A percentile compares a stretch with the other conserved stretches of the same genome.
Evolutionary conservation across 2,113 vertebrate species (phyloP).

Genomic region (Taxidea taxus): DNA sequence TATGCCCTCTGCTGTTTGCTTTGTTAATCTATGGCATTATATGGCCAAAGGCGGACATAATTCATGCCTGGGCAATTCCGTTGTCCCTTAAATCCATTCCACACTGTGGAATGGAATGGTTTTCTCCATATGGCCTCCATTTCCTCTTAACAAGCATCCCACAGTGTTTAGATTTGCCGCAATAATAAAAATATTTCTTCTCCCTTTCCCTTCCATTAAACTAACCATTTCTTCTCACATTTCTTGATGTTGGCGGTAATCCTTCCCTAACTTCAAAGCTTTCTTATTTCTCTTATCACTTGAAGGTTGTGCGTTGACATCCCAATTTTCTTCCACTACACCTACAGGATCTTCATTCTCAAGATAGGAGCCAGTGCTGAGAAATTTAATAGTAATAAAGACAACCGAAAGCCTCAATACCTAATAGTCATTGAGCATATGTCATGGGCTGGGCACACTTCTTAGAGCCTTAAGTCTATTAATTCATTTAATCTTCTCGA

Average conservation of each 20-base stretch:
- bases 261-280: not conserved
- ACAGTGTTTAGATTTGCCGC: not conserved
- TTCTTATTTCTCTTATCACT: not conserved
- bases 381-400: not conserved
- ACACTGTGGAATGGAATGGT: not conserved
- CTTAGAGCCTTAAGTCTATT: not conserved
- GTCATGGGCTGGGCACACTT: not conserved
- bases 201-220: not conserved
- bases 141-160: constrained; percentile 55
- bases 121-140: constrained; percentile 70
- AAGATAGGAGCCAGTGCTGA: not conserved
- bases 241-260: not conserved
- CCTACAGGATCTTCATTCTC: not conserved
- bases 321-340: not conserved
- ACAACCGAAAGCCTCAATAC: not conserved
- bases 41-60: constrained; percentile 11
- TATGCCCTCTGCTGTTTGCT: constrained; percentile 53
- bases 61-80: not conserved
- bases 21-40: not conserved
- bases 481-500: not conserved
- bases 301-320: not conserved
- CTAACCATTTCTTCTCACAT: not conserved
- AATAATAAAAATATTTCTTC: constrained; percentile 18
- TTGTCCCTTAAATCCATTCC: constrained; percentile 24
- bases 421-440: not conserved